Percentiles rank a stretch among this genome's conserved stretches.
Conservation (phyloP, 2,888 invertebrate genomes). For the Leucozona laternaria region DNA sequence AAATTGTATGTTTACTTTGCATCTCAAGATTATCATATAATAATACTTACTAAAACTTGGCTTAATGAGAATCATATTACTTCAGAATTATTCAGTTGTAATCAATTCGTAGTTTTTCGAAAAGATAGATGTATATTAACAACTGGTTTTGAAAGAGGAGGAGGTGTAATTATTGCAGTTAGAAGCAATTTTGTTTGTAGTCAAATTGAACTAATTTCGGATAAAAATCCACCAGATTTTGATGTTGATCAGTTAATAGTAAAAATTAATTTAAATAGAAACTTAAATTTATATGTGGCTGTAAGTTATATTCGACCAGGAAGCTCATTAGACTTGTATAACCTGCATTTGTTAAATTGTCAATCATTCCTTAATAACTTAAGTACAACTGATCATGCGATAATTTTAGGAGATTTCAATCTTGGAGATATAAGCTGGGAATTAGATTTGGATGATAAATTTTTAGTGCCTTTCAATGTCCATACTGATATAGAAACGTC, state of each 20-base stretch:
- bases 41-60: not conserved
- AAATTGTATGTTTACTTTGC: no score
- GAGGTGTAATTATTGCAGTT: not conserved
- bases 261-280: not conserved
- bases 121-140: no score
- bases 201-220: no score
- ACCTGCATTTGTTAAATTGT: not conserved
- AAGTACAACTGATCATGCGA: not conserved
- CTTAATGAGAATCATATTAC: no score
- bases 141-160: no score
- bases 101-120: no score
- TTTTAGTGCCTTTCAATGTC: not conserved
- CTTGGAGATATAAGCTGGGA: not conserved
- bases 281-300: no score
- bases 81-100: no score
- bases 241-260: not conserved
- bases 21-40: not conserved
- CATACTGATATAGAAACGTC: not conserved
- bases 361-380: not conserved
- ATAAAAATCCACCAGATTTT: not conserved
- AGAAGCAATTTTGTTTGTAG: no score
- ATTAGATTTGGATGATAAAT: not conserved
- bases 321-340: not conserved
- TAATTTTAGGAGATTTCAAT: not conserved
- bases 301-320: conserved; percentile 3